These are phyloP conservation scores for Lutraria rhynchaena DNA, from an alignment of 1,140 invertebrate species.

Conservation along the genomic window DNA sequence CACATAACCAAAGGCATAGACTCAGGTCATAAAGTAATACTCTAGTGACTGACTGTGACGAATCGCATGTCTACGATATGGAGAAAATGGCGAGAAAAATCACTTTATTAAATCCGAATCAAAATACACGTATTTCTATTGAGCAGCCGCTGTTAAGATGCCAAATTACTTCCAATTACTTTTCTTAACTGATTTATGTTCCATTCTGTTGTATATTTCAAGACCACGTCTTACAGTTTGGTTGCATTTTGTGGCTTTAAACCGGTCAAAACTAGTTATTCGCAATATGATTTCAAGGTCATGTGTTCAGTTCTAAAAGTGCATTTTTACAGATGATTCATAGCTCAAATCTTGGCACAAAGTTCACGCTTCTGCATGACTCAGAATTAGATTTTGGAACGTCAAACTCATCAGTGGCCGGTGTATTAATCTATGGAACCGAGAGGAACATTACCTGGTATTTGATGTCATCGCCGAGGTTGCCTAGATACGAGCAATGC, in stretches of 20 bases:
- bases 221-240: too few relatives aligned
- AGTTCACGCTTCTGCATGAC: slow-evolving; percentile 3
- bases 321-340: slow-evolving; percentile 26
- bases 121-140: too few relatives aligned
- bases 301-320: background rate
- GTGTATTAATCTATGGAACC: slow-evolving; percentile 7
- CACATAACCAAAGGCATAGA: too few relatives aligned
- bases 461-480: slow-evolving; percentile 16
- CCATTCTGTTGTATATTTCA: too few relatives aligned
- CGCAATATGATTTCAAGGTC: background rate
- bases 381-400: slow-evolving; percentile 27
- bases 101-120: too few relatives aligned
- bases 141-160: too few relatives aligned
- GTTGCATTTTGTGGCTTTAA: background rate
- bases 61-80: too few relatives aligned
- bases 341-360: slow-evolving; percentile 12
- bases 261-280: background rate
- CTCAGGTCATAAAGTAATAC: too few relatives aligned
- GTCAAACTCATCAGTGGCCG: background rate
- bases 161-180: too few relatives aligned
- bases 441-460: slow-evolving; percentile 35
- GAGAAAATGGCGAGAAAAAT: too few relatives aligned
- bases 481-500: slow-evolving; percentile 9
- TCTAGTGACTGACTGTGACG: too few relatives aligned
- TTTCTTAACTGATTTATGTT: too few relatives aligned